These are phyloP conservation scores for Microhierax caerulescens DNA, from an alignment of 2,797 vertebrate species.

Conservation along the genomic window DNA sequence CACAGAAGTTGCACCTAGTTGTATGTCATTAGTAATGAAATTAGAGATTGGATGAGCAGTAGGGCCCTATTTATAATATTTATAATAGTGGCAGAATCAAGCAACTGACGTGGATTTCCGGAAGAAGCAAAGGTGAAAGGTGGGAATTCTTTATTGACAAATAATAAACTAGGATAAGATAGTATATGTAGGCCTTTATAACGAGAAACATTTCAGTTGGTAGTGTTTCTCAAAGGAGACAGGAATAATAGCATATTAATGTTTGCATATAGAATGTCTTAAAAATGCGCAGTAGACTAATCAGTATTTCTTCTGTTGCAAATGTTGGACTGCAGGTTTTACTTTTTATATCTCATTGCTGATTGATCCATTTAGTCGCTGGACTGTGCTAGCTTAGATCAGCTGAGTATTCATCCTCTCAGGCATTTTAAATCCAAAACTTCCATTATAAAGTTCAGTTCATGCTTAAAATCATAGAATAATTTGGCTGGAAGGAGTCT, in stretches of 20 bases:
- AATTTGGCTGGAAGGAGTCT: not conserved
- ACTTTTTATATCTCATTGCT: not conserved
- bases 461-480: not conserved
- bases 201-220: not conserved
- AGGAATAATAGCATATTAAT: not conserved
- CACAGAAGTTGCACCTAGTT: not conserved
- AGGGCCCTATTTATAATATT: not conserved
- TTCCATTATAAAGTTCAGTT: not conserved
- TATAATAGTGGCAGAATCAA: not conserved
- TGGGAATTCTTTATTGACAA: not conserved
- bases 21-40: not conserved
- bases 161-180: not conserved
- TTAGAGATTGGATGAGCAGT: not conserved
- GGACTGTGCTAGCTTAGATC: not conserved
- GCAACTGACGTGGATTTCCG: not conserved
- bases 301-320: not conserved
- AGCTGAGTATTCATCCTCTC: not conserved
- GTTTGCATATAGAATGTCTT: not conserved
- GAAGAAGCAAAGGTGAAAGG: not conserved
- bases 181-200: not conserved
- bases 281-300: not conserved
- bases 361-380: not conserved
- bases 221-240: not conserved
- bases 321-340: not conserved
- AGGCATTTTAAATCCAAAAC: not conserved